Conservation (phyloP, 2,797 vertebrate genomes). For the Aselliscus stoliczkanus region DNA sequence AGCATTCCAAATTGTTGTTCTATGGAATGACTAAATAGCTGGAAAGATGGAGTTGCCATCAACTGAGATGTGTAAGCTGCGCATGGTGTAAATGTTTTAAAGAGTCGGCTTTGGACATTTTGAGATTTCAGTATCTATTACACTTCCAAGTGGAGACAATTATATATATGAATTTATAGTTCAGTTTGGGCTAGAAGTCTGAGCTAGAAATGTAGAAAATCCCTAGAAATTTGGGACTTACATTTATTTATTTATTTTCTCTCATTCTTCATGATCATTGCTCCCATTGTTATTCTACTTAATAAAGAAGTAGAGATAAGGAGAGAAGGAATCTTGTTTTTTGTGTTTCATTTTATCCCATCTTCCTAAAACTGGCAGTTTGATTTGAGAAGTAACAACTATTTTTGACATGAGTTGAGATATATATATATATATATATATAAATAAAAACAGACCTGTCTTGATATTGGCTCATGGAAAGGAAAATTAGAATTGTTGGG, state of each 20-base stretch:
- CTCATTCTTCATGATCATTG: neutral
- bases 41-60: neutral
- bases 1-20: neutral
- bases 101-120: neutral
- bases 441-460: no score
- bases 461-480: constrained; percentile 9
- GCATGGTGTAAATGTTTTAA: neutral
- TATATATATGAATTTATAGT: neutral
- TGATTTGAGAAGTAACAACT: constrained; percentile 20
- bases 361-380: constrained; percentile 29
- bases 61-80: neutral
- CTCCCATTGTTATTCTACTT: neutral
- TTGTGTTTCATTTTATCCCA: neutral
- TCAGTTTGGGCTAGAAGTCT: neutral
- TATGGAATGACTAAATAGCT: neutral
- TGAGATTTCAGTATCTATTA: neutral
- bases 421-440: no score
- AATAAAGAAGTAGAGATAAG: neutral
- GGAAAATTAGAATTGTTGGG: constrained; percentile 23
- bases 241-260: neutral
- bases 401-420: constrained; percentile 59
- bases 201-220: neutral
- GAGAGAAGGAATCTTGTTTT: neutral
- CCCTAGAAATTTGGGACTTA: neutral
- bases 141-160: neutral